Evolutionary conservation across 2,113 vertebrate species (phyloP).

Genomic region (Dryoscopus gambensis): DNA sequence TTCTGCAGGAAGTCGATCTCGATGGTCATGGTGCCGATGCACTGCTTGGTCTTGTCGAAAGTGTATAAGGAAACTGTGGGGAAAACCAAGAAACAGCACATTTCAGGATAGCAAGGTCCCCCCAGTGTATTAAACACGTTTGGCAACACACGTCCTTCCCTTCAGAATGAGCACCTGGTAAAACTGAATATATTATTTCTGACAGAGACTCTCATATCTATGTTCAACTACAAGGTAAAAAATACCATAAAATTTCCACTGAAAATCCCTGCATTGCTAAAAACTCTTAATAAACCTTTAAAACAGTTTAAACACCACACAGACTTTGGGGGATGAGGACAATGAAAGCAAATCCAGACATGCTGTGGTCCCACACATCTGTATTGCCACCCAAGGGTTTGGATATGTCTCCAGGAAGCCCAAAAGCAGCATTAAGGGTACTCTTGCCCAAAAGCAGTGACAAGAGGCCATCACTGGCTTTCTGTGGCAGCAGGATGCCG

Average conservation of each 20-base stretch:
- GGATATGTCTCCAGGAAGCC: background rate
- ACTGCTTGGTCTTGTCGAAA: slow-evolving; percentile 92
- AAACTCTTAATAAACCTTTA: background rate
- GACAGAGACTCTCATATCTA: background rate
- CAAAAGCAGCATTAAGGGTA: background rate
- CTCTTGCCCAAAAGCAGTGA: background rate
- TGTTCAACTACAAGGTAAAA: background rate
- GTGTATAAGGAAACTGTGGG: slow-evolving; percentile 81
- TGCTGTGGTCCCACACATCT: background rate
- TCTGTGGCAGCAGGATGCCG: fast-evolving
- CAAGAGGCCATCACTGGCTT: background rate
- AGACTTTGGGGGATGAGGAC: background rate
- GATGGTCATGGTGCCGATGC: slow-evolving; percentile 86
- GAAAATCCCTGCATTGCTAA: background rate
- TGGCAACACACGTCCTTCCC: fast-evolving
- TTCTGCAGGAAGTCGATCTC: slow-evolving; percentile 97
- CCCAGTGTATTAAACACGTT: fast-evolving
- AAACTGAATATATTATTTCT: background rate
- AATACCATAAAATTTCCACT: background rate
- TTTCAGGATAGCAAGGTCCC: background rate
- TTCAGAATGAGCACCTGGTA: background rate
- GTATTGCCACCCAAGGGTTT: background rate
- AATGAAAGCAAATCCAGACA: background rate
- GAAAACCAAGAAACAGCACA: background rate
- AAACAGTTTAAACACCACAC: background rate